phyloP scores from a whole-genome alignment of 2,888 invertebrate genomes.

The Octonoba sinensis region DNA sequence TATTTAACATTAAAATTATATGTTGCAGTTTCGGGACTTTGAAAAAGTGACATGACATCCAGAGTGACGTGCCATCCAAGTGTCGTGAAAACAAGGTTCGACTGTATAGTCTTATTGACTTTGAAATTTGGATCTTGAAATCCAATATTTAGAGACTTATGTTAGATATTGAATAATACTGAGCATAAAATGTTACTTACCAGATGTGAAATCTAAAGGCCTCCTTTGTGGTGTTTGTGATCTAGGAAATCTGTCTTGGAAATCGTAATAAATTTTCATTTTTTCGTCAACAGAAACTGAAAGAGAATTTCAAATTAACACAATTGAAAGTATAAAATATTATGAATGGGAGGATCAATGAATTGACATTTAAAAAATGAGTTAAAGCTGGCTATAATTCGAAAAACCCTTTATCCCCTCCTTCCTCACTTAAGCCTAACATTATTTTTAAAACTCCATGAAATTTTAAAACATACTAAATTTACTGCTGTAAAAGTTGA shows the following conservation, averaged over 20 bases:
- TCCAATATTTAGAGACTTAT: neutral
- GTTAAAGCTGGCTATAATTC: neutral
- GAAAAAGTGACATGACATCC: too few species aligned
- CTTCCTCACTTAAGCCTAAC: too few species aligned
- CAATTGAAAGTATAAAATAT: neutral
- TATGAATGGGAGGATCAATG: neutral
- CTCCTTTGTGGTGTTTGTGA: constrained; percentile 90
- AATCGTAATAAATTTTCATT: constrained; percentile 84
- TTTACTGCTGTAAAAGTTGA: too few species aligned
- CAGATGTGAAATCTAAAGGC: constrained; percentile 87
- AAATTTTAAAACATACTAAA: too few species aligned
- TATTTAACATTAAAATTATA: too few species aligned
- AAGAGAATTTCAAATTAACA: constrained; percentile 12
- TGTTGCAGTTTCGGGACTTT: too few species aligned
- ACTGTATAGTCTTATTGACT: too few species aligned
- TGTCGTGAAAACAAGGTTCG: too few species aligned
- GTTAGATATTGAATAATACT: neutral
- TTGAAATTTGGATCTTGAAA: too few species aligned
- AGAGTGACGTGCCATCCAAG: too few species aligned
- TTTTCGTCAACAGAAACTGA: constrained; percentile 78
- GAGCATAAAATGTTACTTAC: constrained; percentile 69
- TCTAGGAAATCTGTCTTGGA: constrained; percentile 83
- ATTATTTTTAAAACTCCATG: too few species aligned
- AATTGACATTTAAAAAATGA: neutral
- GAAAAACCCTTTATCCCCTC: too few species aligned